These are phyloP conservation scores for Tapera naevia DNA, from an alignment of 2,797 vertebrate genomes.

Conservation along the genomic window DNA sequence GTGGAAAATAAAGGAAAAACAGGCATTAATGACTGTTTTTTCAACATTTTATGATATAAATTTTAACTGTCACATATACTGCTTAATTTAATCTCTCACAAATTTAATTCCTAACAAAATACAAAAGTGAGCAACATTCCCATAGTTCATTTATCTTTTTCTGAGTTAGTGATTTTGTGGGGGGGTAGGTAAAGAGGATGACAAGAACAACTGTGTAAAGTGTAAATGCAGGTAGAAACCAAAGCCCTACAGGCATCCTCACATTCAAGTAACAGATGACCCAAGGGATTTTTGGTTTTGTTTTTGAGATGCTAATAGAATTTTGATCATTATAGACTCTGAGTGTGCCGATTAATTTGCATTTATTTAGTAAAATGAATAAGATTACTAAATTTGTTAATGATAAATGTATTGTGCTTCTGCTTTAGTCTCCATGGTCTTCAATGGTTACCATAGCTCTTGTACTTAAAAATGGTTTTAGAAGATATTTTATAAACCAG, in stretches of 20 bases:
- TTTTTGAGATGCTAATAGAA: neutral
- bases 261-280: neutral
- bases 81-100: neutral
- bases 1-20: neutral
- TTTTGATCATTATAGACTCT: neutral
- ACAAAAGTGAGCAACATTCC: neutral
- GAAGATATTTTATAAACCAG: neutral
- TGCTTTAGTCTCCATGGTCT: neutral
- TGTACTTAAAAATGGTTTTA: neutral
- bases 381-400: neutral
- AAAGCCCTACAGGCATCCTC: neutral
- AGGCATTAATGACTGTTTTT: neutral
- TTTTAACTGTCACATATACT: neutral
- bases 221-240: neutral
- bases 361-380: neutral
- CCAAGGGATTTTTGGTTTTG: neutral
- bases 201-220: neutral
- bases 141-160: neutral
- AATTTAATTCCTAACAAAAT: neutral
- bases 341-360: neutral
- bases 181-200: neutral
- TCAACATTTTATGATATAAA: neutral
- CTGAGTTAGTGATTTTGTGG: neutral
- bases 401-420: neutral
- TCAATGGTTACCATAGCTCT: neutral